Evolutionary conservation across 1,140 invertebrate species (phyloP), one percentile per base, ranked within the genome.

Genomic region (Belonocnema kinseyi): DNA sequence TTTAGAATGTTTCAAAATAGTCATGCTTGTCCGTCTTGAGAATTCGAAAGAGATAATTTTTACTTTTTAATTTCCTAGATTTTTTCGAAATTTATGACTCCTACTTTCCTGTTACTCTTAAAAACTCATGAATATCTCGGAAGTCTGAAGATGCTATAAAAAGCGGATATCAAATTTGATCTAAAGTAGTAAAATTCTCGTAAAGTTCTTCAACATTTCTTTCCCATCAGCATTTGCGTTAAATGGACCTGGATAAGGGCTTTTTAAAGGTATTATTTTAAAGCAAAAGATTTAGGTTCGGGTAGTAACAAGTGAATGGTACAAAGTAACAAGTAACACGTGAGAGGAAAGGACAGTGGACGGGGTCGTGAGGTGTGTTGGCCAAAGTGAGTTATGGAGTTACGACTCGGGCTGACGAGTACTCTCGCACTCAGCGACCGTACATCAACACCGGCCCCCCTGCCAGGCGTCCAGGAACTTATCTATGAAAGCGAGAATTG

Each of bases 401-500:
- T 33, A 75, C 74, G 52, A 75, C 50, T 19, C 54, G 54, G 17
- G 54, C n/a, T 56, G 50, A 26, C 50, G 71, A 50, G 51, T 74
- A 58, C 77, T 81, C 73, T 58, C 70, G 75, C 70, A 72, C 78
- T 83, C 80, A 52, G 50, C 46, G 50, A 33, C 16, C 73, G 72
- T 72, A 21, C 17, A 21, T 56, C 54, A 56, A 56, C 17, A 17
- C n/a, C n/a, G 12, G 58, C 51, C 53, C 54, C n/a, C 40, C 26
- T 40, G 51, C 52, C 61, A 61, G 40, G 46, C 70, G 54, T 26
- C 40, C 77, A 72, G 74, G 71, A 78, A 79, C 77, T 84, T 84
- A 81, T 84, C 82, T 82, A 72, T 84, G 77, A 58, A 78, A 83
- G 77, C 77, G 76, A 79, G 80, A 82, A 84, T 84, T 72, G 80